Percentiles rank a stretch among this genome's conserved stretches.
Conservation (phyloP, 2,797 vertebrate species). For the Megaceryle alcyon region DNA sequence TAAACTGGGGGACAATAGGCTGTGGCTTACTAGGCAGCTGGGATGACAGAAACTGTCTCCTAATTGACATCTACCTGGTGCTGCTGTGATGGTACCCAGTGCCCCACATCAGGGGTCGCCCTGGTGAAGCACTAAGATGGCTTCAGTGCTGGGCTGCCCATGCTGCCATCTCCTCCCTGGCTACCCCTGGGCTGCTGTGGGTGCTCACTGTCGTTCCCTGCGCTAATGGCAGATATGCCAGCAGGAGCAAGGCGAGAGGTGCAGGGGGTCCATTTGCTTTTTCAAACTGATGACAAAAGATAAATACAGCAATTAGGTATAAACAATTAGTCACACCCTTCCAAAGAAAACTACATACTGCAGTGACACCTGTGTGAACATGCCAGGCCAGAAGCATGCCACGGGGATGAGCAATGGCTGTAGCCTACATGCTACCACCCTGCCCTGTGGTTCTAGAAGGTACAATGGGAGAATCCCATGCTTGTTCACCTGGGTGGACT, state of each 20-base stretch:
- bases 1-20: background rate
- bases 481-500: background rate
- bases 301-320: background rate
- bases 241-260: background rate
- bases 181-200: background rate
- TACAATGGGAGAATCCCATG: background rate
- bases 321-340: background rate
- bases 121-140: background rate
- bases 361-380: background rate
- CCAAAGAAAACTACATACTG: background rate
- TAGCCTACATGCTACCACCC: background rate
- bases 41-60: fast-evolving
- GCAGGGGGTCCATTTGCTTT: fast-evolving
- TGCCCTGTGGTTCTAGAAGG: background rate
- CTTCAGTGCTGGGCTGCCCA: background rate
- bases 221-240: background rate
- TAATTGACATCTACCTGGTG: background rate
- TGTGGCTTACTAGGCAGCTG: fast-evolving
- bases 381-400: background rate
- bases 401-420: background rate
- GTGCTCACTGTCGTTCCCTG: fast-evolving
- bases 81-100: background rate
- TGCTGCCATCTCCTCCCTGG: fast-evolving
- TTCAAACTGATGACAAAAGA: background rate
- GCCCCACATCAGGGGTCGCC: background rate